Evolutionary conservation across 2,888 invertebrate genomes (phyloP).

Genomic region (Nomada fucata): DNA sequence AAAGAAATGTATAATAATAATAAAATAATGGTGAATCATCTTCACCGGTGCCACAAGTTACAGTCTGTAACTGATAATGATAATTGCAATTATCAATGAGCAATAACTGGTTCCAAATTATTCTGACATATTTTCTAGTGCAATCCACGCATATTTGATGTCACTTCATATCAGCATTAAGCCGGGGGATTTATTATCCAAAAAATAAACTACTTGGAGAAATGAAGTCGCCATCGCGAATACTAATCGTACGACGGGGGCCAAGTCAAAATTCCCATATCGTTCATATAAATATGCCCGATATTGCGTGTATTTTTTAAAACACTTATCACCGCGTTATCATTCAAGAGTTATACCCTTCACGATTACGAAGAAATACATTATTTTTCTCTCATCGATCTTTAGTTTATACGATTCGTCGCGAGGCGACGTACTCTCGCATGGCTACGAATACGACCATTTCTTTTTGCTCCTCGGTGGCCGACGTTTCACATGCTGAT

Average conservation of each 20-base stretch:
- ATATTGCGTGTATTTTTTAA: slow-evolving; percentile 4
- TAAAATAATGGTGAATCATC: too few species aligned
- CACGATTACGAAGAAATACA: slow-evolving; percentile 7
- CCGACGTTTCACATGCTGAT: slow-evolving; percentile 26
- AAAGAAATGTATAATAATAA: too few species aligned
- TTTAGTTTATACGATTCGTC: not conserved
- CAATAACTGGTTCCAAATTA: too few species aligned
- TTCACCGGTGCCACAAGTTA: too few species aligned
- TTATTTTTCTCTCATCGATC: slow-evolving; percentile 4
- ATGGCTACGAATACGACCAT: not conserved
- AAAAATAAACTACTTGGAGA: not conserved
- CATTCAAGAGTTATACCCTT: not conserved
- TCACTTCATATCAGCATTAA: too few species aligned
- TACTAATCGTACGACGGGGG: not conserved
- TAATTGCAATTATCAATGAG: too few species aligned
- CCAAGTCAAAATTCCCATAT: slow-evolving; percentile 2
- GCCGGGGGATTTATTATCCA: too few species aligned
- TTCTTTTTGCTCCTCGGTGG: not conserved
- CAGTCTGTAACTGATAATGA: too few species aligned
- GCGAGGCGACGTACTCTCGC: not conserved
- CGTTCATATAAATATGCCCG: slow-evolving; percentile 7
- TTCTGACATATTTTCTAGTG: too few species aligned
- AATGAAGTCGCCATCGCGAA: not conserved
- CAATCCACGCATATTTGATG: too few species aligned
- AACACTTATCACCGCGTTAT: slow-evolving; percentile 2